Conservation (phyloP, 2,113 vertebrate genomes). For the Trogon surrucura region DNA sequence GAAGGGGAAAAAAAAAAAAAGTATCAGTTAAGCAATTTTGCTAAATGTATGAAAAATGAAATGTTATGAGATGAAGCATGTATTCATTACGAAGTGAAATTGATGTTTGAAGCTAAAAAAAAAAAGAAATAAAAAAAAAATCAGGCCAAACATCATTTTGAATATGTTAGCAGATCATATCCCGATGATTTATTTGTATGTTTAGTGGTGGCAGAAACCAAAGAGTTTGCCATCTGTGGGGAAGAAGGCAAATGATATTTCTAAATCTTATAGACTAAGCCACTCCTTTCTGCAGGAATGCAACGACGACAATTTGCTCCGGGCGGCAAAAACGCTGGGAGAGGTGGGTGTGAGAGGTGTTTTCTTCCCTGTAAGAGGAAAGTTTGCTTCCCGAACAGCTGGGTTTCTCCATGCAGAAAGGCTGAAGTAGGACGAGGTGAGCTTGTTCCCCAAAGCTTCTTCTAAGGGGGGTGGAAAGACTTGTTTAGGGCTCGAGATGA, state of each 20-base stretch:
- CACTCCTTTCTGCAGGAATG: background rate
- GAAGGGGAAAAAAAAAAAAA: background rate
- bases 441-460: accelerated
- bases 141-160: conserved; percentile 52
- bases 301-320: background rate
- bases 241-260: conserved; percentile 18
- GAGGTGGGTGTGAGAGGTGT: background rate
- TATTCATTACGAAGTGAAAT: conserved; percentile 56
- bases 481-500: background rate
- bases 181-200: conserved; percentile 60
- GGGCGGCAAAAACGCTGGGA: background rate
- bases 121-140: background rate
- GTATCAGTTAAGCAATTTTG: conserved; percentile 47
- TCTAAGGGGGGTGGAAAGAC: background rate
- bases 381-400: background rate
- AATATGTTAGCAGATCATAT: conserved; percentile 59
- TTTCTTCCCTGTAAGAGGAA: background rate
- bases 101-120: conserved; percentile 65
- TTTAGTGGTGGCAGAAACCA: conserved; percentile 27
- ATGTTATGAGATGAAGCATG: conserved; percentile 50
- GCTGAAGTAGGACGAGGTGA: background rate
- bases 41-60: conserved; percentile 59
- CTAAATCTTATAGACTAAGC: background rate
- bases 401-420: background rate
- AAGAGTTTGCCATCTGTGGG: conserved; percentile 36